phyloP scores from a whole-genome alignment of 1,140 invertebrate species.

The Trichogramma pretiosum region DNA sequence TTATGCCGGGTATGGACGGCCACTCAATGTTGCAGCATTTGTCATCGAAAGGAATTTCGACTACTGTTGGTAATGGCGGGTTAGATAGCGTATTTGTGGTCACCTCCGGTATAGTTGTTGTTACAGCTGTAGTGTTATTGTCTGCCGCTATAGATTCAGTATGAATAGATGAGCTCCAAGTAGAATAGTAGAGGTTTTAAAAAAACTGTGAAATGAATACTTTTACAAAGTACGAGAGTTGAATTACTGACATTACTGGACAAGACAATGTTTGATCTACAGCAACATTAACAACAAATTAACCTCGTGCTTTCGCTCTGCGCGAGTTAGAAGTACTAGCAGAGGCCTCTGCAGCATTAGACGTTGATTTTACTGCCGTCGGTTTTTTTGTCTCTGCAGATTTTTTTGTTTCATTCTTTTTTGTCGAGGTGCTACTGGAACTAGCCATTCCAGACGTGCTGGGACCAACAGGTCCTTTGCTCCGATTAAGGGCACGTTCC shows the following conservation, averaged over 20 bases:
- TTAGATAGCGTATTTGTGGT: constrained; percentile 24
- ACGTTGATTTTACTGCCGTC: constrained; percentile 13
- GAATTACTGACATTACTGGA: neutral
- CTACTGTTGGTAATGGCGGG: too few relatives aligned
- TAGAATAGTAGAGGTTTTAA: neutral
- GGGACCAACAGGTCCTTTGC: constrained; percentile 21
- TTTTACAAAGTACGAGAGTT: neutral
- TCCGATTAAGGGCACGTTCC: constrained; percentile 36
- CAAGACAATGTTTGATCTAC: neutral
- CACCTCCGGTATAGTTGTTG: constrained; percentile 16
- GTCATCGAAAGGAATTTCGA: too few relatives aligned
- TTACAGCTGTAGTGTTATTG: neutral
- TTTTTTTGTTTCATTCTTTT: constrained; percentile 26
- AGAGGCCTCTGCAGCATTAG: too few relatives aligned
- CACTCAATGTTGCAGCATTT: too few relatives aligned
- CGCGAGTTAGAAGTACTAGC: constrained; percentile 20
- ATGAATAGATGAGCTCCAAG: neutral
- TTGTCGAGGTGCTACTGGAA: constrained; percentile 7
- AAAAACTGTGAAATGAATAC: neutral
- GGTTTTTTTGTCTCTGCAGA: constrained; percentile 21
- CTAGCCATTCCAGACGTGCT: constrained; percentile 6
- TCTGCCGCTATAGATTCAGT: neutral
- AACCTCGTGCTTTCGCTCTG: constrained; percentile 29
- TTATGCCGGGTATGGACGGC: constrained; percentile 29
- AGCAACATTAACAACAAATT: too few relatives aligned